Conservation (phyloP, 35 echinoderm and acorn worm genomes). For the Patiria miniata region DNA sequence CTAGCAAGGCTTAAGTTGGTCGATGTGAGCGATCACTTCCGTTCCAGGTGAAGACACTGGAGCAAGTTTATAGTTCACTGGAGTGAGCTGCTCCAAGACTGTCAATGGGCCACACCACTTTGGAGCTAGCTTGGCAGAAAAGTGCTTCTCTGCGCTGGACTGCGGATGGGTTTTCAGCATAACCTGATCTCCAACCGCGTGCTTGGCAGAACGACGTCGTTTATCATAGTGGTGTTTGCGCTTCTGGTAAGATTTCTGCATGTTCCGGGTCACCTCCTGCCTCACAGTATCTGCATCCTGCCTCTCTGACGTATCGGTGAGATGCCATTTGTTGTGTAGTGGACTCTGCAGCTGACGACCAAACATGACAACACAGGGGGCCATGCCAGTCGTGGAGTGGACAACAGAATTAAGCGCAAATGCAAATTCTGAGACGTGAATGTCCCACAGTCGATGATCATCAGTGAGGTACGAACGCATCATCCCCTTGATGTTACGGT, state of each 20-base stretch:
- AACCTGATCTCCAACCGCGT: slow-evolving; percentile 11
- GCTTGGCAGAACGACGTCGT: not conserved
- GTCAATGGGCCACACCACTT: not conserved
- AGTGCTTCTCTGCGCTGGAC: slow-evolving; percentile 18
- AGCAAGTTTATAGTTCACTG: not conserved
- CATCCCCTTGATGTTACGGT: slow-evolving; percentile 57
- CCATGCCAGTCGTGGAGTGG: slow-evolving; percentile 28
- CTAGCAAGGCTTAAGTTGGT: too few relatives aligned
- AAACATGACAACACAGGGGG: slow-evolving; percentile 36
- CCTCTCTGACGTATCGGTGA: not conserved
- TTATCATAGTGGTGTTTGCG: slow-evolving; percentile 17
- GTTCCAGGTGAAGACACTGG: too few relatives aligned
- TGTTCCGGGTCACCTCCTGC: not conserved
- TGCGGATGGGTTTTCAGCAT: slow-evolving; percentile 9
- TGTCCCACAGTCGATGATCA: slow-evolving; percentile 63
- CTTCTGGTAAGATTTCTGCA: not conserved
- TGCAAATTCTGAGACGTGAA: slow-evolving; percentile 54
- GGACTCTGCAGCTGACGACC: slow-evolving; percentile 37
- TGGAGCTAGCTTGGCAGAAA: slow-evolving; percentile 27
- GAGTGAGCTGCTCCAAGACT: not conserved
- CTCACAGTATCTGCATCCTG: not conserved
- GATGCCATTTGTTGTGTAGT: not conserved
- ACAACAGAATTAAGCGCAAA: slow-evolving; percentile 55
- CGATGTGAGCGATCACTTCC: too few relatives aligned
- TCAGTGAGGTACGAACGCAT: slow-evolving; percentile 31